These are phyloP conservation scores for Limnephilus rhombicus DNA, from an alignment of 2,888 invertebrate species.

Conservation along the genomic window DNA sequence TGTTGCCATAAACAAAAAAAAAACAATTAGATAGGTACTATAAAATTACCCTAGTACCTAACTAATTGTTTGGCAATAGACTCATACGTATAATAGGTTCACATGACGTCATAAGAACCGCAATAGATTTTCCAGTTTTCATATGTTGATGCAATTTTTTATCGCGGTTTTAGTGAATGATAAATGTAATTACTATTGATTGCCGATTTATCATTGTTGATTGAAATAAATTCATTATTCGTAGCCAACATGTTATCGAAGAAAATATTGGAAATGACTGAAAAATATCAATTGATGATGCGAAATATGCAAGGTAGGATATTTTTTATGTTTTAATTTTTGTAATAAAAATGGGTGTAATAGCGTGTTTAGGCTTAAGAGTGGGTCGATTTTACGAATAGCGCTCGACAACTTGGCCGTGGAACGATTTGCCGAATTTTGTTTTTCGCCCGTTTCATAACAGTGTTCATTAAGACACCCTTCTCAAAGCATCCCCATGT, in stretches of 20 bases:
- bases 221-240: not conserved
- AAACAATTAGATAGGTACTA: not conserved
- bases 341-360: no score
- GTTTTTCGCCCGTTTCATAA: no score
- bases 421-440: no score
- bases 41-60: not conserved
- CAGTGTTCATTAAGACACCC: no score
- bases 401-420: no score
- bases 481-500: no score
- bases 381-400: no score
- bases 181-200: not conserved
- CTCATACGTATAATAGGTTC: no score
- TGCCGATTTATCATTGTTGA: not conserved
- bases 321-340: not conserved
- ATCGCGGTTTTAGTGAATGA: not conserved
- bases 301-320: not conserved
- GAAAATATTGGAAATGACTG: not conserved
- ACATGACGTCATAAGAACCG: no score
- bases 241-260: not conserved
- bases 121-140: not conserved
- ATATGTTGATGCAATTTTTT: not conserved
- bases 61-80: not conserved
- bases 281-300: not conserved
- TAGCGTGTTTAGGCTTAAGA: no score
- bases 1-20: constrained; percentile 11